Base-by-base conservation (phyloP, 1,140 invertebrate genomes). In the Battus philenor region DNA sequence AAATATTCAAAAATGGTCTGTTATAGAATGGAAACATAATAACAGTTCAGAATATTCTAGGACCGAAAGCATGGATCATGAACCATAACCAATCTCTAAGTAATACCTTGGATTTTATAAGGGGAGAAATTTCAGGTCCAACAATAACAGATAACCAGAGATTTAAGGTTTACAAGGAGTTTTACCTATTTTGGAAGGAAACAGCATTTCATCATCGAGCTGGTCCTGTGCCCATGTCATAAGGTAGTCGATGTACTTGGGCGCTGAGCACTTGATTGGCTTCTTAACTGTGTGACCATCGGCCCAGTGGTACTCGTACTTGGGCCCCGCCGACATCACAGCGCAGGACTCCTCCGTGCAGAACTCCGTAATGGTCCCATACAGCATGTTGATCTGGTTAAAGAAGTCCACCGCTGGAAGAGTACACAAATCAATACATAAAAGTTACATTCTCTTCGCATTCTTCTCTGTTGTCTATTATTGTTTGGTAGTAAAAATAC, bases 181-280 rank as follows among this genome's bases (percentile, higher is more conserved):
- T n/a, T 24, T 11, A 95, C 96, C 98, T 81, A 99, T 99, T 91
- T 99, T 99, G 1, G 98, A 99, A 27, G 98, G 98, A 82, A 99
- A 99, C 8, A 99, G 87, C 18, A 94, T 96, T 86, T 99, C 98
- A 79, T 99, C 98, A 76, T 99, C 98, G 39, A 99, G 87, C 71
- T 99, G 98, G 87, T 99, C 97, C 87, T 99, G 98, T 22, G 99
- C 97, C 97, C 98, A 99, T 5, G 97, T 99, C 97, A 99, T 99
- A 44, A 99, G 88, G 87, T 98, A 99, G 86, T 99, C 98, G 68
- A 99, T 99, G 76, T 99, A 99, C 81, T 98, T 98, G 10, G 98
- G 98, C 33, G 98, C 98, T 26, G 97, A 98, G 88, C 97, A 99
- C 86, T 99, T 99, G 49, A 99, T 99, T 10, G 98, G 97, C 82